These are phyloP conservation scores for Platycheirus rosarum DNA, from an alignment of 2,888 invertebrate species.

Conservation along the genomic window DNA sequence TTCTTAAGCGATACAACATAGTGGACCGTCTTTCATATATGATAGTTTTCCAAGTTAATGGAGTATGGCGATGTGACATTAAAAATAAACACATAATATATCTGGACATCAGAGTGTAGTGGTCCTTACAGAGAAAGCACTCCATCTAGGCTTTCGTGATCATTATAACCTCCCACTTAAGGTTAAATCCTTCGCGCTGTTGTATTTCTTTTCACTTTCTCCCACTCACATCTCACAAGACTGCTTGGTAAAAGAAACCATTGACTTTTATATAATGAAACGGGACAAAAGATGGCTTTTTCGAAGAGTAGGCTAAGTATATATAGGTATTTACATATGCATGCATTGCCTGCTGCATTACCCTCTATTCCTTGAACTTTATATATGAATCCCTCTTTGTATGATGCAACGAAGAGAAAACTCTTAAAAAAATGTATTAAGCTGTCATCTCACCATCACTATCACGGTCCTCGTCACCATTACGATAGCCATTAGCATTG, in stretches of 20 bases:
- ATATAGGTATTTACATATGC: constrained; percentile 12
- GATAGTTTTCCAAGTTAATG: not conserved
- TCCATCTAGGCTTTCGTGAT: constrained; percentile 26
- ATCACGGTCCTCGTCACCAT: constrained; percentile 61
- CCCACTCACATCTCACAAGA: no score
- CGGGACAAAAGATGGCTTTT: constrained; percentile 45
- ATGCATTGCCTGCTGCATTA: constrained; percentile 17
- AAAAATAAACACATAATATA: not conserved
- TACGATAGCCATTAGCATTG: constrained; percentile 71
- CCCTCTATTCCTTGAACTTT: not conserved
- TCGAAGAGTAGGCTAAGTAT: constrained; percentile 68
- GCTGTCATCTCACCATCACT: constrained; percentile 74
- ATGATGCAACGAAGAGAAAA: constrained; percentile 39
- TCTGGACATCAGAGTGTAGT: constrained; percentile 42
- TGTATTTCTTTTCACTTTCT: not conserved
- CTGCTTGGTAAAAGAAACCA: constrained; percentile 45
- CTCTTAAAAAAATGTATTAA: constrained; percentile 67
- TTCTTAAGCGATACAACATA: no score
- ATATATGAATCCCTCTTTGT: constrained; percentile 5
- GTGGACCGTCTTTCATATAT: no score
- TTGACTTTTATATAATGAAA: constrained; percentile 41
- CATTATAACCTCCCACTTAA: constrained; percentile 24
- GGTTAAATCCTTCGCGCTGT: constrained; percentile 48
- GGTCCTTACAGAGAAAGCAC: constrained; percentile 3
- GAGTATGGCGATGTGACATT: not conserved